Base-by-base conservation (phyloP, 2,888 invertebrate species). In the Dryobota labecula region DNA sequence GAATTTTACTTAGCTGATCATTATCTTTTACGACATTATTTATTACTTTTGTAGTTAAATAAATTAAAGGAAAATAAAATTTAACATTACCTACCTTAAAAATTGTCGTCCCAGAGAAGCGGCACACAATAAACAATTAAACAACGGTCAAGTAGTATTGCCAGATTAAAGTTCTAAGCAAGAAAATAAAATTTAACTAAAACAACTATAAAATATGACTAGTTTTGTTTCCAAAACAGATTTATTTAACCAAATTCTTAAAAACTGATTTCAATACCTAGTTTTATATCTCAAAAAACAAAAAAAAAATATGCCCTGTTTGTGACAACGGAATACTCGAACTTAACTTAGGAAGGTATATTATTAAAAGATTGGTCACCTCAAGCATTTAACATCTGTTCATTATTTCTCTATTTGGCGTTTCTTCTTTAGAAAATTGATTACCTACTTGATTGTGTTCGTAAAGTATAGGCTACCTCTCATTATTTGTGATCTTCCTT, bases 391-490 rank as follows among this genome's bases (percentile, higher is more conserved):
- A n/a, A 41, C 11, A 45, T 33, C 33, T 2, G 11, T n/a, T 13
- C 9, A 45, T 30, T 41, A 47, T 33, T 30, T 38, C 20, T 49
- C 9, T 27, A 56, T 66, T 58, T 49, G 36, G 47, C 15, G 20
- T 51, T 36, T 68, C 61, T 15, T 38, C 65, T 51, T 62, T 13
- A 2, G 20, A 43, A 75, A 70, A 69, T 80, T 65, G 47, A 65
- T 69, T 30, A 43, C 18, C 43, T 43, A 24, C n/a, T 30, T 64
- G 47, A 75, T 78, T 75, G 62, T 80, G 33, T 69, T 64, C 18
- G 1, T 30, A 27, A 64, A 71, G 45, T 58, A 73, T 58, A 71
- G 78, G 62, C 63, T 63, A 49, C 54, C 24, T 56, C 47, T 64
- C 43, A 66, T 73, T 64, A 78, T 73, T 51, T 77, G 43, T 68